Evolutionary conservation across 2,797 vertebrate genomes (phyloP).

Genomic region (Coreius guichenoti): DNA sequence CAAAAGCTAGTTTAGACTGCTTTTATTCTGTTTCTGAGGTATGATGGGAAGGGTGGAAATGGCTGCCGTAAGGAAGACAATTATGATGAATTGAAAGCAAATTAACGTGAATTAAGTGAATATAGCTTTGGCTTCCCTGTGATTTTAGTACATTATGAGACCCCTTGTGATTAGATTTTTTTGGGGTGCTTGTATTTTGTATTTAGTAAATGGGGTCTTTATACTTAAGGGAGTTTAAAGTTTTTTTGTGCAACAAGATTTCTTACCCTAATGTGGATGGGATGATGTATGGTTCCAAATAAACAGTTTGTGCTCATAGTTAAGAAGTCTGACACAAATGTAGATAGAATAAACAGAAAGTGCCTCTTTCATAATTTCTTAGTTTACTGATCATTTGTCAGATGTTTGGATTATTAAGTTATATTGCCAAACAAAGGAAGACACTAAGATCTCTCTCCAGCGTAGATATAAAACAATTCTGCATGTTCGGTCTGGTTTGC

Average conservation of each 20-base stretch:
- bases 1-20: constrained; percentile 27
- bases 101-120: background rate
- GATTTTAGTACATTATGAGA: constrained; percentile 26
- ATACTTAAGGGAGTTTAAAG: constrained; percentile 16
- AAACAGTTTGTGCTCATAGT: constrained; percentile 47
- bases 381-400: constrained; percentile 69
- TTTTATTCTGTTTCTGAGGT: constrained; percentile 4
- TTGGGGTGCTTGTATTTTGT: background rate
- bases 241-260: constrained; percentile 37
- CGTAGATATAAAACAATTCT: constrained; percentile 80
- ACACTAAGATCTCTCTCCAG: constrained; percentile 81
- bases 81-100: constrained; percentile 25
- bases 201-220: background rate
- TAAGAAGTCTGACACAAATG: constrained; percentile 37
- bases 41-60: background rate
- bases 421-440: constrained; percentile 97
- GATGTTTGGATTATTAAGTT: constrained; percentile 79
- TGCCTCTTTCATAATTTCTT: constrained; percentile 61
- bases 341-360: constrained; percentile 59
- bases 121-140: constrained; percentile 36
- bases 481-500: constrained; percentile 69
- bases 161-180: background rate
- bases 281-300: constrained; percentile 25
- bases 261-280: constrained; percentile 24
- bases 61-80: constrained; percentile 28